Base-by-base conservation (phyloP, 2,113 vertebrate species). In the Emydura subglobosa region DNA sequence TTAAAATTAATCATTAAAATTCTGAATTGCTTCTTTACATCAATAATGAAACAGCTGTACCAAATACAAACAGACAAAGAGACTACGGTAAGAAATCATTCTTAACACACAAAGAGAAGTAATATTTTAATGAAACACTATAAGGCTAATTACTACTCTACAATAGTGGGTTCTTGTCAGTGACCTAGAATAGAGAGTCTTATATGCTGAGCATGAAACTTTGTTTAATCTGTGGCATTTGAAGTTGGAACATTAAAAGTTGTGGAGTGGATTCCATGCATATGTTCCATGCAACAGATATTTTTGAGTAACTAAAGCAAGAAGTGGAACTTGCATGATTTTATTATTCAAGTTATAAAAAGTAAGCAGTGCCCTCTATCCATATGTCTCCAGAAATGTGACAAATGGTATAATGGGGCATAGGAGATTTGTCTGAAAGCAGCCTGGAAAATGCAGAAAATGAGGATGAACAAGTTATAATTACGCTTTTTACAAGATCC, bases 1-100 rank as follows among this genome's bases (percentile, higher is more conserved):
- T 98, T 97, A 98, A 98, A 98, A 98, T 98, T 97, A 98, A 98
- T 98, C 94, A 93, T 90, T 97, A 95, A 95, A 96, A 96, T 95
- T 96, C 89, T 94, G 96, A 98, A 96, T 97, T 94, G 95, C 97
- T 97, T 91, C 96, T 97, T 97, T 97, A 92, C 98, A 97, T 98
- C 97, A 98, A 95, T 98, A 98, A 98, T 98, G 87, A 95, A 98
- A 96, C 91, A 92, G 93, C 91, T 89, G 78, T 31, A 80, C 85
- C 89, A 95, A 97, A 97, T 96, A 93, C 91, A 97, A 98, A 98
- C 96, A 97, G 92, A 97, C 88, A 51, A 93, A 19, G n/a, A 94
- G 96, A 98, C 93, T 24, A 85, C 91, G 95, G 50, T 96, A 91
- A 93, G 95, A 96, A 98, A 96, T 94, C 93, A 94, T 94, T 7